Evolutionary conservation across 2,888 invertebrate genomes (phyloP).

Genomic region (Omphaloscelis lunosa): DNA sequence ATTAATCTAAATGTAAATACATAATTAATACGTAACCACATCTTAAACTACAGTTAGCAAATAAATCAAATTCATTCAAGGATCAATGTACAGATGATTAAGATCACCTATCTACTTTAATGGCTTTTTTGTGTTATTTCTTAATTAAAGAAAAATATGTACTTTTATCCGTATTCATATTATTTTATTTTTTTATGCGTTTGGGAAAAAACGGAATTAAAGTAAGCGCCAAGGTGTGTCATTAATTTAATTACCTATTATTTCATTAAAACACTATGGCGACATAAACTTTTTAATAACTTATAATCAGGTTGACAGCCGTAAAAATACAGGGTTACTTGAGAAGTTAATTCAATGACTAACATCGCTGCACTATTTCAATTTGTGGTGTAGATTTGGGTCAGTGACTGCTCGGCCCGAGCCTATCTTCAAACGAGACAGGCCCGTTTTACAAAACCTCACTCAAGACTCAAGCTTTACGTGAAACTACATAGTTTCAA

Average conservation of each 20-base stretch:
- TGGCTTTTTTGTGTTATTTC: not conserved
- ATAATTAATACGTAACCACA: not conserved
- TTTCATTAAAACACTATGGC: conserved; percentile 5
- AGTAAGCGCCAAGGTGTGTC: conserved; percentile 4
- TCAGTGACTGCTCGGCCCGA: too few relatives aligned
- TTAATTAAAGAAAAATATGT: not conserved
- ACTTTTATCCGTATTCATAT: not conserved
- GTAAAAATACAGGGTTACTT: not conserved
- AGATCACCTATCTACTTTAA: not conserved
- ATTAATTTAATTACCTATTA: conserved; percentile 23
- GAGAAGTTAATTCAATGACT: not conserved
- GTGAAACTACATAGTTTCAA: too few relatives aligned
- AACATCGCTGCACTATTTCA: not conserved
- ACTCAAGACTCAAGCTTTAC: too few relatives aligned
- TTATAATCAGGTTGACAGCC: not conserved
- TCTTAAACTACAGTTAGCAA: not conserved
- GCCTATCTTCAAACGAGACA: not conserved
- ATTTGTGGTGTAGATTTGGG: not conserved
- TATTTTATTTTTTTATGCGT: not conserved
- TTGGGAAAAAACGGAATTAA: conserved; percentile 29
- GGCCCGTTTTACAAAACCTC: too few relatives aligned
- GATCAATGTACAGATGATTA: conserved; percentile 8
- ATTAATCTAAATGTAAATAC: not conserved
- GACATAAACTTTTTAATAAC: conserved; percentile 1
- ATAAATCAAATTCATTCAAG: conserved; percentile 32